Conservation (phyloP, 1,140 invertebrate species). For the Brachystomella parvula region DNA sequence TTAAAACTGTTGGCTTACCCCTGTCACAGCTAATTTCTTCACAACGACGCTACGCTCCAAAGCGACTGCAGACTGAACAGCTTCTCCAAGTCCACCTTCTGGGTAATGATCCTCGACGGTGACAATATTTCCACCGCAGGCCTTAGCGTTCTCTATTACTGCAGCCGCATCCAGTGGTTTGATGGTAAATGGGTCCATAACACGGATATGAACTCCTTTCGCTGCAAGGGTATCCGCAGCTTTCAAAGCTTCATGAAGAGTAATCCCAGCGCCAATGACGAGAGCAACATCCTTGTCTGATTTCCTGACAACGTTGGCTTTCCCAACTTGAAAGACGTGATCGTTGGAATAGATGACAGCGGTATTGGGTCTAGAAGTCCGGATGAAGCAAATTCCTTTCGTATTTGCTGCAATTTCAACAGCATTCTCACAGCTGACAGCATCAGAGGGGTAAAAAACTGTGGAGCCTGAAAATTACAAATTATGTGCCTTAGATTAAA, state of each 20-base stretch:
- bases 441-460: slow-evolving; percentile 95
- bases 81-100: slow-evolving; percentile 90
- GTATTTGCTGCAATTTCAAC: slow-evolving; percentile 94
- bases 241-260: slow-evolving; percentile 78
- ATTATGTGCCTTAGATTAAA: no score
- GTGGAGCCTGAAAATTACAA: slow-evolving; percentile 57
- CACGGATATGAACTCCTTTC: slow-evolving; percentile 60
- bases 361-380: slow-evolving; percentile 87
- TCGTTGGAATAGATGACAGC: slow-evolving; percentile 80
- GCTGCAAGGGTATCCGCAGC: slow-evolving; percentile 70
- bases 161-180: slow-evolving; percentile 82
- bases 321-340: slow-evolving; percentile 70
- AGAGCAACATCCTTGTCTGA: slow-evolving; percentile 68
- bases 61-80: slow-evolving; percentile 73
- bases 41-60: slow-evolving; percentile 64
- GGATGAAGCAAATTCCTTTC: slow-evolving; percentile 89
- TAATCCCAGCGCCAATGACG: slow-evolving; percentile 85
- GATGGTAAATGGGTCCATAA: slow-evolving; percentile 90
- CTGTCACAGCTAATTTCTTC: slow-evolving; percentile 72
- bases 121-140: slow-evolving; percentile 71
- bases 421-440: slow-evolving; percentile 85
- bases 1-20: not conserved
- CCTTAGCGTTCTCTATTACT: slow-evolving; percentile 68
- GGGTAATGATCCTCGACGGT: slow-evolving; percentile 97
- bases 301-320: slow-evolving; percentile 69